A percentile compares a stretch with the other conserved stretches of the same genome.
These are phyloP conservation scores for Eublepharis macularius DNA, from an alignment of 2,113 vertebrate genomes.

Conservation along the genomic window DNA sequence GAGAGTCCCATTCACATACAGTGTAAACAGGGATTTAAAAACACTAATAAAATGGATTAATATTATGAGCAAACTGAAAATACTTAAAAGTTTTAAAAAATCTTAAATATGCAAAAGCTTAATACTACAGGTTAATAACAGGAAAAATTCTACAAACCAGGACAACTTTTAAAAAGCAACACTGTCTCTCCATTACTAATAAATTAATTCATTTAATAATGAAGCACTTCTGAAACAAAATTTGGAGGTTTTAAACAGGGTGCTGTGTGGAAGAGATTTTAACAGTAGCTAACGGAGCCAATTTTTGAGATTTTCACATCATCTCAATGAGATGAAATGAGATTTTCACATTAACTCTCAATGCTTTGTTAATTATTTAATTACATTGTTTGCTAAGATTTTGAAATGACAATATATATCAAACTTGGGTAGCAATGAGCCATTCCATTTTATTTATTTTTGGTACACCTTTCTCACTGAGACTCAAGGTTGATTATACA, in stretches of 20 bases:
- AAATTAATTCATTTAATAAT: background rate
- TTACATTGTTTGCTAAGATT: background rate
- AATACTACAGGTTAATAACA: background rate
- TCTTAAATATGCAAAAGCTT: background rate
- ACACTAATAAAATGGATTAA: background rate
- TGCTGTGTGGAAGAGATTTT: background rate
- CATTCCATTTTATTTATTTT: background rate
- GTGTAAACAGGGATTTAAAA: conserved; percentile 19
- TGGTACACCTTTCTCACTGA: background rate
- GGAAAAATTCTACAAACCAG: background rate
- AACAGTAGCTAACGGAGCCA: background rate
- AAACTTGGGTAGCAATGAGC: background rate
- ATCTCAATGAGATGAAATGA: background rate
- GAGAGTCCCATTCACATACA: conserved; percentile 39
- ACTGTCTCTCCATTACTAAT: conserved; percentile 2
- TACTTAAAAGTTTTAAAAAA: background rate
- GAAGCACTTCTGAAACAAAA: background rate
- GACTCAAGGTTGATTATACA: too few relatives aligned
- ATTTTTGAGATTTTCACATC: background rate
- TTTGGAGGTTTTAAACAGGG: background rate
- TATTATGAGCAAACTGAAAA: background rate
- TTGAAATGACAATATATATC: background rate
- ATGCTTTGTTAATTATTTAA: background rate
- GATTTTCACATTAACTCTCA: conserved; percentile 16
- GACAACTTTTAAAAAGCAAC: background rate